Conservation (phyloP, 92 coral and sea anemone genomes). For the Isaurus tuberculatus region DNA sequence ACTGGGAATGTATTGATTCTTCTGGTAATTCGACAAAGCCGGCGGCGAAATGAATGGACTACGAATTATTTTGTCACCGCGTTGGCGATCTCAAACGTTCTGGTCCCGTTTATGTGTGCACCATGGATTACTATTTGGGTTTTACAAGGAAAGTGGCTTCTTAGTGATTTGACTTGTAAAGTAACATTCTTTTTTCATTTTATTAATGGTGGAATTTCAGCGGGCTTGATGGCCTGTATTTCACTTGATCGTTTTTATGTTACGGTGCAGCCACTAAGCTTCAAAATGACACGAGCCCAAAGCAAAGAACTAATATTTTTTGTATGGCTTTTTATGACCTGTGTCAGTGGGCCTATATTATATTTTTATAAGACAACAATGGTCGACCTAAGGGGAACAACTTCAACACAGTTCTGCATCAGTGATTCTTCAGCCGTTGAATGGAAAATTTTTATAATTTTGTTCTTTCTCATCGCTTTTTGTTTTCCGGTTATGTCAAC, state of each 20-base stretch:
- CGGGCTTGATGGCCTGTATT: constrained; percentile 89
- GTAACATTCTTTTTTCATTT: constrained; percentile 82
- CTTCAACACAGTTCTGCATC: constrained; percentile 56
- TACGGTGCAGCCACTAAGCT: constrained; percentile 91
- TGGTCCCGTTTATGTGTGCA: constrained; percentile 79
- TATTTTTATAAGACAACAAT: constrained; percentile 73
- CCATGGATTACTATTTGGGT: constrained; percentile 76
- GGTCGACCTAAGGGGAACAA: not conserved
- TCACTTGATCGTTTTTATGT: constrained; percentile 95
- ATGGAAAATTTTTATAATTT: constrained; percentile 74
- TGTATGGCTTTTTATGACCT: constrained; percentile 89
- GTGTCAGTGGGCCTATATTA: constrained; percentile 81
- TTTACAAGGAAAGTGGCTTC: constrained; percentile 74
- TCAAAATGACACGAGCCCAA: constrained; percentile 96
- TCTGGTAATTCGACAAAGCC: constrained; percentile 84
- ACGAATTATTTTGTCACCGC: constrained; percentile 94
- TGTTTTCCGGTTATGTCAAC: constrained; percentile 81
- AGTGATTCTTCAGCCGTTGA: constrained; percentile 57
- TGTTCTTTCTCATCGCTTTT: constrained; percentile 77
- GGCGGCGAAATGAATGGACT: constrained; percentile 98
- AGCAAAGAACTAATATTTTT: constrained; percentile 88
- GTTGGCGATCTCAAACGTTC: constrained; percentile 83
- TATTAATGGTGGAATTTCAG: constrained; percentile 85
- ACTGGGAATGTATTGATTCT: constrained; percentile 83
- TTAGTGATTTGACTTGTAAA: constrained; percentile 81